Evolutionary conservation across 2,113 vertebrate species (phyloP), one percentile per base, ranked within the genome.

Genomic region (Pseudorhombus dupliciocellatus): DNA sequence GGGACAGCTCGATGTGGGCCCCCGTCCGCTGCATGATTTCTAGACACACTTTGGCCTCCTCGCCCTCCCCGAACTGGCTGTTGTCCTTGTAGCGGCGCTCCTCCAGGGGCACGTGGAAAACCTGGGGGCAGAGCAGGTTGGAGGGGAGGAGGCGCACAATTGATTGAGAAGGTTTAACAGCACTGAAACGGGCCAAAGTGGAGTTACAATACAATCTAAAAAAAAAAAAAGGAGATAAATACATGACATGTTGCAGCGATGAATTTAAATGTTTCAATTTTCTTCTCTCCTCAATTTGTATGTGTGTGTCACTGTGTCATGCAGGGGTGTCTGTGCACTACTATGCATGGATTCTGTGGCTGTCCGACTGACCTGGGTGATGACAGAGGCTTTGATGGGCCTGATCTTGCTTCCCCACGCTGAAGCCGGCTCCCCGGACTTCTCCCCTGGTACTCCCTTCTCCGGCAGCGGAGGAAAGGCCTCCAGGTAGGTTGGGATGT

Each of bases 61-160:
- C 94, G 0, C 93, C 91, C 86, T 95, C 94, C 48, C 93, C 92
- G 26, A 95, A 94, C 85, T 94, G 94, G 87, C 92, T 94, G 87
- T 94, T 93, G 89, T 95, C 94, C 84, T 94, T 94, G 89, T 94
- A 95, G 61, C 92, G 92, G 15, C 94, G 92, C 75, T 95, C 93
- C 78, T 95, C 94, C 80, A 94, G 73, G 22, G 93, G 93, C 48
- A 94, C 93, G 6, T 94, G 92, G 73, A 95, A 95, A 75, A 93
- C 90, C 94, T 95, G 46, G 11, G 30, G 66, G 7, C 14, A 26
- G 22, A 46, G 21, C 20, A 7, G 15, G n/a, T 55, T 4, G 44
- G 26, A 56, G 0, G 3, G 3, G 22, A 52, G 21, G 18, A 15
- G 11, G 12, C 25, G 40, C 40, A 69, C 5, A 1, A 16, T 7